Base-by-base conservation (phyloP, 2,888 invertebrate genomes). In the Linnaemya vulpina region DNA sequence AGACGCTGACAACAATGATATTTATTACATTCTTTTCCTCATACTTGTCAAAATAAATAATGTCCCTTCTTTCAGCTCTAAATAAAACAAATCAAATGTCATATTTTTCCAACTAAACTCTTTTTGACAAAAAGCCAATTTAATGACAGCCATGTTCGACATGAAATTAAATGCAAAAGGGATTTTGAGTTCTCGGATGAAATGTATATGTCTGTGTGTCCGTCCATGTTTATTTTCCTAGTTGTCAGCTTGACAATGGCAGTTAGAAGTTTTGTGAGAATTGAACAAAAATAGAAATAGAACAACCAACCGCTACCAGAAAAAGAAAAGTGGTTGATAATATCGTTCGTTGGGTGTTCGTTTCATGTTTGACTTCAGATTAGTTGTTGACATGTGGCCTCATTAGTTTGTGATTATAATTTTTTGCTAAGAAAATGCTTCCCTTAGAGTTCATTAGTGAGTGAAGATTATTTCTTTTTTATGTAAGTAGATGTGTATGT, bases 321-420 rank as follows among this genome's bases (percentile, higher is more conserved):
- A 40, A 17, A 40, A 43, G 20, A 46, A 60, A 60, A 65, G 43
- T 60, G 73, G 67, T 81, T 38, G 49, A 3, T 67, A 53, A 20
- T 68, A 30, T 70, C 9, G 46, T 25, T 5, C 30, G n/a, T n/a
- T 62, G 74, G 81, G 80, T 84, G 51, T 76, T 76, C 38, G 40
- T 76, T 75, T 65, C 63, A 55, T 78, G 58, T 79, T 76, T 84
- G 67, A 71, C 73, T 73, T 79, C 43, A 75, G 78, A 82, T 85
- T 82, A 85, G 82, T 82, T 82, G 85, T 82, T 85, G 85, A 85
- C 85, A 85, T 85, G 85, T 82, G 85, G 75, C 82, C 82, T 85
- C 85, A 85, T 82, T 85, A 85, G 82, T 83, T 85, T 78, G 63
- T 79, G 75, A 82, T 85, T 85, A 85, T 85, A 46, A 71, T 40